Evolutionary conservation across 2,888 invertebrate genomes (phyloP).

Genomic region (Calameuta filiformis): DNA sequence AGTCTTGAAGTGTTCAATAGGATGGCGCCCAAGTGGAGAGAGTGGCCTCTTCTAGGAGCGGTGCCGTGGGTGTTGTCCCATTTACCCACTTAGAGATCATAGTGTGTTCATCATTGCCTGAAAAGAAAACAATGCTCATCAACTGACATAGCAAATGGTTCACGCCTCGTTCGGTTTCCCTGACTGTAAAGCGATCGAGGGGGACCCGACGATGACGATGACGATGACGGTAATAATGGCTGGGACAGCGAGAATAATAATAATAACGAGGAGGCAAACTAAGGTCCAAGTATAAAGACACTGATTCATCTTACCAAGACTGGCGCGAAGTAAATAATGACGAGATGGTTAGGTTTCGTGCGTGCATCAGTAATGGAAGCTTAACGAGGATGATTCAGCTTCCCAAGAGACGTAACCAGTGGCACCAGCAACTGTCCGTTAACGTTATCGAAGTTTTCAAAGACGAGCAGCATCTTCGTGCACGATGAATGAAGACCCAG

Average conservation of each 20-base stretch:
- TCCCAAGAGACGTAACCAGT: not conserved
- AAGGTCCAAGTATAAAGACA: not conserved
- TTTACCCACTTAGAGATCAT: conserved; percentile 45
- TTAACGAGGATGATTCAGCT: not conserved
- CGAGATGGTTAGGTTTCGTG: not conserved
- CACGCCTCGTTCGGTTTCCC: not conserved
- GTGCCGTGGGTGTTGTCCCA: conserved; percentile 39
- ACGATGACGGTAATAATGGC: not conserved
- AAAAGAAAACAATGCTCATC: conserved; percentile 20
- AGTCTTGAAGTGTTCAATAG: not conserved
- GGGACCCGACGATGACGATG: too few relatives aligned
- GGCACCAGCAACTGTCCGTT: not conserved
- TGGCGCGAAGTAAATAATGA: not conserved
- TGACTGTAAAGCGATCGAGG: not conserved
- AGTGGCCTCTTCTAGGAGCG: conserved; percentile 6
- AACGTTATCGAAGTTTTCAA: not conserved
- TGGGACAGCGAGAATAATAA: not conserved
- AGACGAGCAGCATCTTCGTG: not conserved
- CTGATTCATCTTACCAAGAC: not conserved
- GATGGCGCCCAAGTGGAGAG: not conserved
- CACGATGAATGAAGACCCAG: not conserved
- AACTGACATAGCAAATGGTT: not conserved
- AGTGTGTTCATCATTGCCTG: conserved; percentile 2
- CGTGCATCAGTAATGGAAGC: not conserved
- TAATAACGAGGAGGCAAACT: not conserved